phyloP scores from a whole-genome alignment of 1,140 invertebrate genomes.

The Littorina saxatilis region DNA sequence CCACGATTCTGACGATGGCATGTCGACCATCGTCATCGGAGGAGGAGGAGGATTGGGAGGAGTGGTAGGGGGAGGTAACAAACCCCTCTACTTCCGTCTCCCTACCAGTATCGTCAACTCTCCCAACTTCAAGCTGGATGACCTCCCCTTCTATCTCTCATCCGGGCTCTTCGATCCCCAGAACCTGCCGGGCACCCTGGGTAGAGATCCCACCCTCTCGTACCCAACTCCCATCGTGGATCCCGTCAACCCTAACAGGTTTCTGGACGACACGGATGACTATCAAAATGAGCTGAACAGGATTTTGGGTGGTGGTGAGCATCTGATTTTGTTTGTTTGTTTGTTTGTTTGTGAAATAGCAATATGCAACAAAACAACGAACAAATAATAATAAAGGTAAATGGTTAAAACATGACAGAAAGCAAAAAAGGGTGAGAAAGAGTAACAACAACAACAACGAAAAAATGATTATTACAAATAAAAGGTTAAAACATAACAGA shows the following conservation, averaged over 20 bases:
- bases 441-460: too few relatives aligned
- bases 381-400: too few relatives aligned
- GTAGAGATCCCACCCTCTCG: too few relatives aligned
- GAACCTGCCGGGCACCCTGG: not conserved
- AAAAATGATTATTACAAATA: too few relatives aligned
- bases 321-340: too few relatives aligned
- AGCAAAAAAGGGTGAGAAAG: too few relatives aligned
- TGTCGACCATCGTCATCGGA: not conserved
- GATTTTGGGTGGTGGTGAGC: not conserved
- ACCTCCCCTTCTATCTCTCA: conserved; percentile 21
- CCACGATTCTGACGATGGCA: not conserved
- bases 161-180: conserved; percentile 10
- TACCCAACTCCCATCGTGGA: conserved; percentile 5
- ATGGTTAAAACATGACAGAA: too few relatives aligned
- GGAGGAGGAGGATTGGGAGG: not conserved
- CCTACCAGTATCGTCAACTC: not conserved
- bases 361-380: too few relatives aligned
- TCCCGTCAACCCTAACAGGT: conserved; percentile 5
- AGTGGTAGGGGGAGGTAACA: not conserved
- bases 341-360: too few relatives aligned
- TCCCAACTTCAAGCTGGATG: not conserved
- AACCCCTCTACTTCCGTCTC: not conserved
- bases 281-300: not conserved
- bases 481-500: too few relatives aligned
- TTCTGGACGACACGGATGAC: not conserved